These are phyloP conservation scores for Noctua janthe DNA, from an alignment of 2,888 invertebrate genomes.

Conservation along the genomic window DNA sequence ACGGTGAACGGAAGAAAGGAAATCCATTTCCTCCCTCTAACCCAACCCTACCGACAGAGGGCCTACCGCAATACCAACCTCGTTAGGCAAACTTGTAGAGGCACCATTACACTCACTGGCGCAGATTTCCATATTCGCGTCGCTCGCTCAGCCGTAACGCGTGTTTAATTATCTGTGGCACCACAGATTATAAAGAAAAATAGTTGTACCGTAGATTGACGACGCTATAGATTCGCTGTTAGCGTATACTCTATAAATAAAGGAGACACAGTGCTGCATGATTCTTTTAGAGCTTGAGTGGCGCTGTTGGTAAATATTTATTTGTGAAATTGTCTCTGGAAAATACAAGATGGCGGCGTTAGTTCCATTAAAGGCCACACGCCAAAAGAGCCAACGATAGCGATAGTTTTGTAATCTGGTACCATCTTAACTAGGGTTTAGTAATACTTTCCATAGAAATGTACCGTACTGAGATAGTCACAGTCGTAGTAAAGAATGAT, in stretches of 20 bases:
- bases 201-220: conserved; percentile 26
- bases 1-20: background rate
- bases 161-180: conserved; percentile 61
- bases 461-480: background rate
- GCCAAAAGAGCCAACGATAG: no score
- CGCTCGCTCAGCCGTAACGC: conserved; percentile 52
- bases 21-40: background rate
- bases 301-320: background rate
- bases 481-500: background rate
- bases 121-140: conserved; percentile 53
- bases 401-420: background rate
- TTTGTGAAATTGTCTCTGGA: no score
- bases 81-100: conserved; percentile 46
- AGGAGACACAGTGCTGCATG: background rate
- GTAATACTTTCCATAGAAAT: background rate
- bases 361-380: no score
- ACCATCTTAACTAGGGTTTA: background rate
- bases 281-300: background rate
- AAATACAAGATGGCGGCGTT: no score
- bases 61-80: conserved; percentile 47
- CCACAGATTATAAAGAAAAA: conserved; percentile 56
- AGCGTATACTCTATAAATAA: background rate
- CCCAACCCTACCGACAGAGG: background rate
- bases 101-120: conserved; percentile 34
- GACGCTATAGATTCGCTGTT: background rate